Base-by-base conservation (phyloP, 1,140 invertebrate genomes). In the Orchesella cincta region DNA sequence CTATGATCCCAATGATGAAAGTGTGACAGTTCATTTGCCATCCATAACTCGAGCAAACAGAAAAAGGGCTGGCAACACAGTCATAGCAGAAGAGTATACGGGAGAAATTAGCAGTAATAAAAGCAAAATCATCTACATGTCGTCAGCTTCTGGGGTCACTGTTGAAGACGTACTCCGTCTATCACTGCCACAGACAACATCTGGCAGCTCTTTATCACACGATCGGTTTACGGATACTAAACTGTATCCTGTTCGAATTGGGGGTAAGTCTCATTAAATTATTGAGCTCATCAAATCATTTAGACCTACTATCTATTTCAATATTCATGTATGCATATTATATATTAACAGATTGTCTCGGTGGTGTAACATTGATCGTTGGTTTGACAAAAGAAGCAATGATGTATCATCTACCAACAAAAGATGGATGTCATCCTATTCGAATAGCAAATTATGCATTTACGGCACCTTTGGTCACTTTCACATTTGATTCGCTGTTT, bases 401-500 rank as follows among this genome's bases (percentile, higher is more conserved):
- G 78, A 81, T 90, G 1, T 90, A 89, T 81, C 87, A 90, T 71
- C 87, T 90, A 51, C 85, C 87, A 28, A 67, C 54, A 54, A 23
- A 72, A 23, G 29, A 54, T 33, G 39, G 72, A 31, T 29, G 52
- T 23, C 74, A 73, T 28, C 73, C 34, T 62, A 75, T 79, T 36
- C 80, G 81, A 26, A 81, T 85, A 5, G 80, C 81, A 1, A 84
- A 86, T 0, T 93, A 93, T 83, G 89, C 89, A 3, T 93, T 93
- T 77, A 93, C 92, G 0, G 90, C 91, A 0, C 89, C 90, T 0
- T 89, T 93, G 18, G 87, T 88, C 77, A 86, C 89, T 67, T 88
- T 93, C 35, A 87, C 88, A 8, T 85, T 93, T 18, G 91, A 93
- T 81, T 86, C 90, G 76, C 90, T 89, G 73, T 87, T 92, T 71